phyloP scores from a whole-genome alignment of 2,888 invertebrate species.

The Drosophila paracracens region DNA sequence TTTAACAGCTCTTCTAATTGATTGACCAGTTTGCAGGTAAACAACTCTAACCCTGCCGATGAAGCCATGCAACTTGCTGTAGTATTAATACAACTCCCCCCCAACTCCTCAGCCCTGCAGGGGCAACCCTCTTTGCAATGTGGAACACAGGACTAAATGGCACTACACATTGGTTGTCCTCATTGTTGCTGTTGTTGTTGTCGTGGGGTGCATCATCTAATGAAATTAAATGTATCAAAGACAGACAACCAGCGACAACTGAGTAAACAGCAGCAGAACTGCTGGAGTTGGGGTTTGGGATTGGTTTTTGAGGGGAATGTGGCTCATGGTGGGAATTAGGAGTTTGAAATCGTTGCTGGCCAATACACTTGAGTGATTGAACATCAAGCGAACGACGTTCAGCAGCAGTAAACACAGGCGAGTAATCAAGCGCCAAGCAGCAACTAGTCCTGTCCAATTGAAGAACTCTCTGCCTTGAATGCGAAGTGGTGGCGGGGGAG shows the following conservation, averaged over 20 bases:
- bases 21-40: slow-evolving; percentile 19
- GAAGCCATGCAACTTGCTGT: background rate
- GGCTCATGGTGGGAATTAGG: slow-evolving; percentile 5
- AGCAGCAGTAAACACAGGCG: slow-evolving; percentile 29
- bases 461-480: background rate
- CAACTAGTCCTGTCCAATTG: slow-evolving; percentile 7
- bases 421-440: slow-evolving; percentile 41
- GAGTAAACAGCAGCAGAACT: slow-evolving; percentile 20
- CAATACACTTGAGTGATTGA: slow-evolving; percentile 70
- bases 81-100: background rate
- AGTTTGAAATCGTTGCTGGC: slow-evolving; percentile 42
- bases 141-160: slow-evolving; percentile 30
- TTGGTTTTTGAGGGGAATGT: background rate
- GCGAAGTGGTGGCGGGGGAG: background rate
- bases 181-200: slow-evolving; percentile 20
- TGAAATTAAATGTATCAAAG: slow-evolving; percentile 71
- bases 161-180: slow-evolving; percentile 13
- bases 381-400: slow-evolving; percentile 41
- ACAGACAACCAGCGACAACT: slow-evolving; percentile 33
- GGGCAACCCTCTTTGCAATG: slow-evolving; percentile 20
- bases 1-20: slow-evolving; percentile 7
- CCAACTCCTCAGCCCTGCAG: background rate
- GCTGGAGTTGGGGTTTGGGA: background rate
- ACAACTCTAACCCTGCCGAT: background rate
- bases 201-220: slow-evolving; percentile 44